Percentiles rank a stretch among this genome's conserved stretches.
These are phyloP conservation scores for Portunus trituberculatus DNA, from an alignment of 1,140 invertebrate genomes.

Conservation along the genomic window DNA sequence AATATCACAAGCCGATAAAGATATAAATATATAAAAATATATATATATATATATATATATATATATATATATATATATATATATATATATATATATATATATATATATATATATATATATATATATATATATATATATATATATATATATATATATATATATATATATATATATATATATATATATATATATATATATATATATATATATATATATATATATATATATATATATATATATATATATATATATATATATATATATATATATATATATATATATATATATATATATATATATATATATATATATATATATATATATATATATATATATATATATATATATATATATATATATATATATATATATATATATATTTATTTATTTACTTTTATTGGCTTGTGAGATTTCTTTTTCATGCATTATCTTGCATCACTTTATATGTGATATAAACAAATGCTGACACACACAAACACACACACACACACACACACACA, in stretches of 20 bases:
- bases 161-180: constrained; percentile 38
- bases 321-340: constrained; percentile 43
- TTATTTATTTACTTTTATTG: not conserved
- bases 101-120: constrained; percentile 30
- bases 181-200: constrained; percentile 38
- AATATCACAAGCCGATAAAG: too few relatives aligned
- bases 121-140: constrained; percentile 35
- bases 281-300: too few relatives aligned
- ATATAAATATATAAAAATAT: too few relatives aligned
- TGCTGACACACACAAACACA: not conserved
- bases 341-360: constrained; percentile 40
- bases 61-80: too few relatives aligned
- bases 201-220: constrained; percentile 35
- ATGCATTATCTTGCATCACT: too few relatives aligned
- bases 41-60: too few relatives aligned
- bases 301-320: constrained; percentile 34
- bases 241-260: constrained; percentile 38
- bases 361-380: constrained; percentile 43
- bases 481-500: not conserved
- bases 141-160: constrained; percentile 38
- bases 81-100: too few relatives aligned
- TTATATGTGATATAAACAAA: too few relatives aligned
- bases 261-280: not conserved
- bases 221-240: constrained; percentile 38
- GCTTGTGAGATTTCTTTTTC: too few relatives aligned